Conservation (phyloP, 2,888 invertebrate genomes). For the Trissolcus brochymenae region DNA sequence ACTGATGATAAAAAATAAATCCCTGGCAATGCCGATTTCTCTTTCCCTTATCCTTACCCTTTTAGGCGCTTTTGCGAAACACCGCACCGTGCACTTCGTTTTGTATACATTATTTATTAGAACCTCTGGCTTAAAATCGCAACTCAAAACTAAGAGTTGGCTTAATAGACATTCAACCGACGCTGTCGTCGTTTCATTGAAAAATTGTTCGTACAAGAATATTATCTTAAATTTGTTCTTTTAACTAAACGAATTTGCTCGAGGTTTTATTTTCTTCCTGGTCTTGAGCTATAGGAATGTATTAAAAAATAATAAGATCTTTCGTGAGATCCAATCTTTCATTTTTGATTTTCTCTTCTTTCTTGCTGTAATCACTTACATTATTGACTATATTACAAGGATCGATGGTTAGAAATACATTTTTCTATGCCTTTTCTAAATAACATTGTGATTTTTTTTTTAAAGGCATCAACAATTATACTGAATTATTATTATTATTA, state of each 20-base stretch:
- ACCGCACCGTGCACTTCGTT: constrained; percentile 60
- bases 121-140: constrained; percentile 16
- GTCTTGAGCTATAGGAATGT: constrained; percentile 34
- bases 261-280: not conserved
- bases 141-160: constrained; percentile 12
- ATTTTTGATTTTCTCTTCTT: constrained; percentile 12
- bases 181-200: constrained; percentile 12
- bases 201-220: constrained; percentile 42
- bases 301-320: constrained; percentile 29
- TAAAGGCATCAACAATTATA: not conserved
- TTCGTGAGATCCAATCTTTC: constrained; percentile 7
- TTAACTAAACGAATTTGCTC: constrained; percentile 7
- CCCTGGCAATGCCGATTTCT: constrained; percentile 75
- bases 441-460: not conserved
- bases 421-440: constrained; percentile 20
- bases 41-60: constrained; percentile 60
- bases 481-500: no score
- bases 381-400: constrained; percentile 45
- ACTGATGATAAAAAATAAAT: constrained; percentile 76
- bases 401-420: constrained; percentile 26
- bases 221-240: constrained; percentile 20
- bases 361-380: constrained; percentile 1
- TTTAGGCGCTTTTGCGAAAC: constrained; percentile 64
- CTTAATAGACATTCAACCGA: not conserved
- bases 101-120: constrained; percentile 17